Conservation (phyloP, 2,888 invertebrate species). For the Oscheius sp. region DNA sequence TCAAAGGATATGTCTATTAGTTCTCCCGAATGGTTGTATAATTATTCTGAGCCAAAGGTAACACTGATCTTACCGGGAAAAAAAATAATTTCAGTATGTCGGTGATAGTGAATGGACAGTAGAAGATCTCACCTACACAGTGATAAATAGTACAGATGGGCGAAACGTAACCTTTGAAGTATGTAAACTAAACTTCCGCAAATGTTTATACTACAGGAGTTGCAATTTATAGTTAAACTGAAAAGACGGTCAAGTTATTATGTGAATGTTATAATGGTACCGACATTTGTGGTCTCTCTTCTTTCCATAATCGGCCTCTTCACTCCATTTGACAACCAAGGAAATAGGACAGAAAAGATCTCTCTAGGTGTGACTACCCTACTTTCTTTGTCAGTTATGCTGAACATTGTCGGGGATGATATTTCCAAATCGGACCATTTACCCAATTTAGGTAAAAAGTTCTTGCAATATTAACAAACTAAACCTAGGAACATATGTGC, state of each 20-base stretch:
- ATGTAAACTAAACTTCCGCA: not conserved
- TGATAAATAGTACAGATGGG: not conserved
- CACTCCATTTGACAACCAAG: conserved; percentile 38
- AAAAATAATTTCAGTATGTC: conserved; percentile 16
- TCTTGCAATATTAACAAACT: not conserved
- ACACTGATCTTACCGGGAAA: not conserved
- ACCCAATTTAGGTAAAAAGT: conserved; percentile 27
- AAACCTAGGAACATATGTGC: conserved; percentile 25
- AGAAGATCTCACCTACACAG: not conserved
- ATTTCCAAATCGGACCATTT: conserved; percentile 35
- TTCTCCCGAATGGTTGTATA: conserved; percentile 23
- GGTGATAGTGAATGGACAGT: conserved; percentile 39
- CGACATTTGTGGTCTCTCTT: conserved; percentile 36
- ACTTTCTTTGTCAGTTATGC: conserved; percentile 35
- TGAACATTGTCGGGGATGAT: conserved; percentile 38
- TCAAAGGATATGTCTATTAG: conserved; percentile 11
- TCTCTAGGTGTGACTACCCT: conserved; percentile 36
- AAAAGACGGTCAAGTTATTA: conserved; percentile 32
- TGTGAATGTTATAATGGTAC: conserved; percentile 32
- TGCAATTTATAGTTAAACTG: conserved; percentile 22
- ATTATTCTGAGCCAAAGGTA: conserved; percentile 17
- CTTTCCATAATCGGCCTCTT: conserved; percentile 33
- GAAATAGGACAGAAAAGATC: conserved; percentile 34
- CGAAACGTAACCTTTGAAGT: not conserved
- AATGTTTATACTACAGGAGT: conserved; percentile 17